A percentile compares a stretch with the other conserved stretches of the same genome.
Evolutionary conservation across 2,888 invertebrate species (phyloP).

Genomic region (Drosophila macrospina): DNA sequence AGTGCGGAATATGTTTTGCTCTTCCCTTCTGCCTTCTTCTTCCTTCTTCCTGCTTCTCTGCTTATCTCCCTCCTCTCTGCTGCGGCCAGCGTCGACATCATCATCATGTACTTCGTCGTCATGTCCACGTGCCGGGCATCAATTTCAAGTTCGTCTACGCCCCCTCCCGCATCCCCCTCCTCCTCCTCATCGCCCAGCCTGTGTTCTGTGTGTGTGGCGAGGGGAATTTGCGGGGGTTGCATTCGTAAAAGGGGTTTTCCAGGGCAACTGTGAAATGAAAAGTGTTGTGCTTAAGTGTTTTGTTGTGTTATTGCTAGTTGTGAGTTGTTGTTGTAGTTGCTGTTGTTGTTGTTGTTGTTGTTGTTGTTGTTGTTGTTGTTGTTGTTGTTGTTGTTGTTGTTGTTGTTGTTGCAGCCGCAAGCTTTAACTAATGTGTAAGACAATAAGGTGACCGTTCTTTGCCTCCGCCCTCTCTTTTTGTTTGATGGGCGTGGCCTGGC

Average conservation of each 20-base stretch:
- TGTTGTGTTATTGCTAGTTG: constrained; percentile 68
- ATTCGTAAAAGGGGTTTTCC: constrained; percentile 39
- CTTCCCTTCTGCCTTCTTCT: neutral
- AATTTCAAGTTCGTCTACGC: constrained; percentile 69
- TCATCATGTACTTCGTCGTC: constrained; percentile 45
- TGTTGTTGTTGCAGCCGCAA: constrained; percentile 53
- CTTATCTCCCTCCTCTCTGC: constrained; percentile 10
- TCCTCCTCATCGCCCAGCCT: too few relatives aligned
- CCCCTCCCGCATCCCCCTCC: too few relatives aligned
- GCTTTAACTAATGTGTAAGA: constrained; percentile 72
- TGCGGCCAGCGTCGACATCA: constrained; percentile 50
- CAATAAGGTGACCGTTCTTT: constrained; percentile 54
- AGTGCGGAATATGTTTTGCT: constrained; percentile 64
- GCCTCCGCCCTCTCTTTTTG: constrained; percentile 6
- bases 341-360: too few relatives aligned
- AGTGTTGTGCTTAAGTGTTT: constrained; percentile 78
- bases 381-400: constrained; percentile 43
- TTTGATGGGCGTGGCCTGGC: constrained; percentile 27
- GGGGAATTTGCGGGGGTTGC: neutral
- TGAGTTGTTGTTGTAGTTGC: constrained; percentile 20
- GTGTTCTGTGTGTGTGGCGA: too few relatives aligned
- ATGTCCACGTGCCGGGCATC: constrained; percentile 79
- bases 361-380: constrained; percentile 22
- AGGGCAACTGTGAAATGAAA: constrained; percentile 68
- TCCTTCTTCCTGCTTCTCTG: constrained; percentile 38